Evolutionary conservation across 2,113 vertebrate species (phyloP).

Genomic region (Vulpes ferrilata): DNA sequence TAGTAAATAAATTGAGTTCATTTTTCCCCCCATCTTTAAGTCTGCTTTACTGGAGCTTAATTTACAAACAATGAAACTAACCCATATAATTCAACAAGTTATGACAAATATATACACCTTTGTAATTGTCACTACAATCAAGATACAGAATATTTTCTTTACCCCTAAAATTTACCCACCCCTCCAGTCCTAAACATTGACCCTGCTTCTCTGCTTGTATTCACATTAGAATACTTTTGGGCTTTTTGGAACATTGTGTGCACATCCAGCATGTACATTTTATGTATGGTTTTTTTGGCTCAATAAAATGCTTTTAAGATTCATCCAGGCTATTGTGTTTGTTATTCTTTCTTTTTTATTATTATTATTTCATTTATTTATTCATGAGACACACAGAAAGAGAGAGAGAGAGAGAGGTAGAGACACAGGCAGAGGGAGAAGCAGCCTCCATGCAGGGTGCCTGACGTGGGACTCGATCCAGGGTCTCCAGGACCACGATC

Average conservation of each 20-base stretch:
- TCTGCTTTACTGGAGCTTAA: background rate
- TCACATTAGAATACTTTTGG: background rate
- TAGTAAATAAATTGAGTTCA: background rate
- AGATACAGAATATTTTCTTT: background rate
- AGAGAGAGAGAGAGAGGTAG: too few relatives aligned
- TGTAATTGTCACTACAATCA: background rate
- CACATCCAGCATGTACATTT: background rate
- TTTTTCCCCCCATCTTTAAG: background rate
- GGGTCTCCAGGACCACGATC: too few relatives aligned
- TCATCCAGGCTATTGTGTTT: background rate
- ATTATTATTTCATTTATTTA: too few relatives aligned
- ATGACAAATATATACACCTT: background rate
- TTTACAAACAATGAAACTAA: background rate
- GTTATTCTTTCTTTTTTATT: background rate
- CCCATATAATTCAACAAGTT: background rate
- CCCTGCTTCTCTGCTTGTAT: background rate
- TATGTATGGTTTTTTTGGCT: background rate
- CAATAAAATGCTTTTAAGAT: background rate
- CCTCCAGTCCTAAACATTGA: background rate
- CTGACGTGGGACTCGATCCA: too few relatives aligned
- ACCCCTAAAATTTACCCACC: background rate
- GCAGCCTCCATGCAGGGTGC: too few relatives aligned
- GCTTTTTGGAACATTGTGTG: background rate
- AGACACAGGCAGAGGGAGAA: too few relatives aligned
- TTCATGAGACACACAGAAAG: too few relatives aligned